Conservation (phyloP, 2,113 vertebrate species). For the Erpornis zantholeuca region DNA sequence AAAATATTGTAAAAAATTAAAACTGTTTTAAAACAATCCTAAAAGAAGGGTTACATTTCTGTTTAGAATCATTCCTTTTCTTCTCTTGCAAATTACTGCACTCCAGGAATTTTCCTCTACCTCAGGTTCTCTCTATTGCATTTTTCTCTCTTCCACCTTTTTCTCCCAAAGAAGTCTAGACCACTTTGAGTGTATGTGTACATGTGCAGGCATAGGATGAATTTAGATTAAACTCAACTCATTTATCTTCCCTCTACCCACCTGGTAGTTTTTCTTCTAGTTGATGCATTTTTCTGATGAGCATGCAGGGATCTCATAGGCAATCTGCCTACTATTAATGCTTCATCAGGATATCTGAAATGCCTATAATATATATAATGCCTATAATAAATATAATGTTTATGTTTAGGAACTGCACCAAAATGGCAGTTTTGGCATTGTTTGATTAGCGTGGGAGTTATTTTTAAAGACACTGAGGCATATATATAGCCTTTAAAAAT, state of each 20-base stretch:
- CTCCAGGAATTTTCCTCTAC: neutral
- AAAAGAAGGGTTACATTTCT: neutral
- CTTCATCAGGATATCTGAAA: neutral
- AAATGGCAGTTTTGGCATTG: neutral
- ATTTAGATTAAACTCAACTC: neutral
- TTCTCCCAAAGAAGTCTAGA: neutral
- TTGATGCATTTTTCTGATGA: neutral
- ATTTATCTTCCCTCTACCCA: neutral
- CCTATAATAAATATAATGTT: neutral
- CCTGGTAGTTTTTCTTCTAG: neutral
- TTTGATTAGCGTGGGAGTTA: neutral
- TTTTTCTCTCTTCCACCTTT: neutral
- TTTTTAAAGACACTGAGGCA: neutral
- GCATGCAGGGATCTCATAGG: neutral
- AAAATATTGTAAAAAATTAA: constrained; percentile 20
- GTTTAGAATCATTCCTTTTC: neutral
- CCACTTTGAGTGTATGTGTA: neutral
- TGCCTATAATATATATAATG: too few relatives aligned
- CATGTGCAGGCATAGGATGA: neutral
- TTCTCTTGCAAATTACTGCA: neutral
- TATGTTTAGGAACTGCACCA: neutral
- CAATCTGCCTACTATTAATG: neutral
- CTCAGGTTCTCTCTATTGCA: neutral
- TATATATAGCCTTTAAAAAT: neutral
- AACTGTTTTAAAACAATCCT: neutral